Evolutionary conservation across 1,140 invertebrate species (phyloP).

Genomic region (Drosophila littoralis): DNA sequence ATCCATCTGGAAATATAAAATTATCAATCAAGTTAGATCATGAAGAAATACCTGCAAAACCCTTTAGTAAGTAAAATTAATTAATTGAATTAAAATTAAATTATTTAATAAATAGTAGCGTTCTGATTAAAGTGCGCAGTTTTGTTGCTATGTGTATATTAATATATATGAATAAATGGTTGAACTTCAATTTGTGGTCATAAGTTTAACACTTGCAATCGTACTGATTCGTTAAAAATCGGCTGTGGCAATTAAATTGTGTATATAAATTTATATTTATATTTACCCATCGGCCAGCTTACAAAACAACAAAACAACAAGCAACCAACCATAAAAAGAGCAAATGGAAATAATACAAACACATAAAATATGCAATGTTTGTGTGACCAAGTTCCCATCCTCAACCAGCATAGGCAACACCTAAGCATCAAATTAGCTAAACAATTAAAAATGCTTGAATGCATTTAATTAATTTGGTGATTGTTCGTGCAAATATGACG

Average conservation of each 20-base stretch:
- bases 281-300: constrained; percentile 15
- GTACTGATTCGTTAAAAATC: not conserved
- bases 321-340: constrained; percentile 19
- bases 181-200: not conserved
- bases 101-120: too few relatives aligned
- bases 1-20: too few relatives aligned
- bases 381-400: constrained; percentile 23
- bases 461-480: constrained; percentile 79
- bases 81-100: too few relatives aligned
- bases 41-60: too few relatives aligned
- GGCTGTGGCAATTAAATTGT: not conserved
- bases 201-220: not conserved
- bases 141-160: too few relatives aligned
- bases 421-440: constrained; percentile 73
- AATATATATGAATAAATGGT: too few relatives aligned
- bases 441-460: constrained; percentile 82
- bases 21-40: too few relatives aligned
- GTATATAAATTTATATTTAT: not conserved
- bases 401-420: not conserved
- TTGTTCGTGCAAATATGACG: constrained; percentile 64
- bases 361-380: constrained; percentile 65
- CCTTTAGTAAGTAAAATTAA: too few relatives aligned
- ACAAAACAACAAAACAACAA: constrained; percentile 31
- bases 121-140: too few relatives aligned
- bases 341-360: constrained; percentile 38